Conservation (phyloP, 2,113 vertebrate species). For the Pollachius pollachius region DNA sequence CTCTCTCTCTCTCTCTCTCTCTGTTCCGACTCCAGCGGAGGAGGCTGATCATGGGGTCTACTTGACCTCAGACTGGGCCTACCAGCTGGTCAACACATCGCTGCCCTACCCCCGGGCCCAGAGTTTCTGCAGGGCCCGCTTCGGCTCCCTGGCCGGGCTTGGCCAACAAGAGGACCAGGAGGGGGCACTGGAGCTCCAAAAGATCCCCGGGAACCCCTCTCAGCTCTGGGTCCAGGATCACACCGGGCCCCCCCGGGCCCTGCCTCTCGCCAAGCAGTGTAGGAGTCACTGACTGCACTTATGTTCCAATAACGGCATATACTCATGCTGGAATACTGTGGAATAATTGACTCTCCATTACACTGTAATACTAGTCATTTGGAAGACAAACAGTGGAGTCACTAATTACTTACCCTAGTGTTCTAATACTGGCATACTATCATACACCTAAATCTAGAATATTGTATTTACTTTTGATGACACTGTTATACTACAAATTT, state of each 20-base stretch:
- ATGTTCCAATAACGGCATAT: too few species aligned
- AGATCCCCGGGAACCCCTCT: constrained; percentile 41
- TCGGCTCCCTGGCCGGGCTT: constrained; percentile 69
- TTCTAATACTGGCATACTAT: too few species aligned
- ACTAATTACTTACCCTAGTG: too few species aligned
- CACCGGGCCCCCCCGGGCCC: neutral
- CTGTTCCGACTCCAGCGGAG: too few species aligned
- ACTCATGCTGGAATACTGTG: too few species aligned
- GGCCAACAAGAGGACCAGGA: constrained; percentile 26
- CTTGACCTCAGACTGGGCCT: constrained; percentile 61
- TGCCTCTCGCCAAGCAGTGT: constrained; percentile 57
- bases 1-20: too few species aligned
- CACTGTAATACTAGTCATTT: too few species aligned
- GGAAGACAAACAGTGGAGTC: too few species aligned
- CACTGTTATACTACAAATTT: too few species aligned
- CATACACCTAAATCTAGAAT: too few species aligned
- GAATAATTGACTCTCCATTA: too few species aligned
- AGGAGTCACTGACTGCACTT: constrained; percentile 32
- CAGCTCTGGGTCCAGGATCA: constrained; percentile 74
- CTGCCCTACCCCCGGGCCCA: constrained; percentile 76
- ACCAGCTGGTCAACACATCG: constrained; percentile 72
- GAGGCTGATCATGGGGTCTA: constrained; percentile 27
- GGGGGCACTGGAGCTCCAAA: constrained; percentile 48
- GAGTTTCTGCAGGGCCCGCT: constrained; percentile 74
- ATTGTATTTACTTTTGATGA: too few species aligned